Conservation (phyloP, 2,113 vertebrate genomes). For the Hipposideros armiger region DNA sequence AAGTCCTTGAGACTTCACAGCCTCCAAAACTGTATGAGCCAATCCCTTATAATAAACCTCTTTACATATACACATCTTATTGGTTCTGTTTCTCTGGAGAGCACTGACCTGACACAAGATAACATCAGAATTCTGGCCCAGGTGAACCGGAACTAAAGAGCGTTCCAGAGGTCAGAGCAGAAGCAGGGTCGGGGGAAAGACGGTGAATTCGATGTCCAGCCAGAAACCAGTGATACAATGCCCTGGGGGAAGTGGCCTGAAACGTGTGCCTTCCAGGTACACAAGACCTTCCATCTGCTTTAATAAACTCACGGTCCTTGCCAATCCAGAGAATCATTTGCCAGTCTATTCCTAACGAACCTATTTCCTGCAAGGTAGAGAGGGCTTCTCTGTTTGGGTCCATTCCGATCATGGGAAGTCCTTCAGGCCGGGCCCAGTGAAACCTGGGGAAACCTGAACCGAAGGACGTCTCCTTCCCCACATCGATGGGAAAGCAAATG, state of each 20-base stretch:
- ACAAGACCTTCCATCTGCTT: neutral
- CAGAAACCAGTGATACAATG: neutral
- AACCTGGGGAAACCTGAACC: neutral
- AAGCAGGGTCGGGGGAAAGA: neutral
- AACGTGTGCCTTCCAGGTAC: neutral
- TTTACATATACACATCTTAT: neutral
- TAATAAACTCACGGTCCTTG: too few relatives aligned
- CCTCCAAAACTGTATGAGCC: neutral
- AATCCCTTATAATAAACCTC: neutral
- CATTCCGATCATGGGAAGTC: neutral
- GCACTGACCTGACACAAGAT: neutral
- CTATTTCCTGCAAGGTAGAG: fast-evolving
- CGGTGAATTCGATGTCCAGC: neutral
- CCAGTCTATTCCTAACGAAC: neutral
- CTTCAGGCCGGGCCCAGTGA: neutral
- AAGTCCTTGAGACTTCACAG: neutral
- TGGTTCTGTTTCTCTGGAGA: neutral
- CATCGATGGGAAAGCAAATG: fast-evolving
- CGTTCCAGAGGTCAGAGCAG: neutral
- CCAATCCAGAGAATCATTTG: neutral
- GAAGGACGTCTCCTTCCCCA: neutral
- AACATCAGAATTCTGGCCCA: neutral
- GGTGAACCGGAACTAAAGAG: neutral
- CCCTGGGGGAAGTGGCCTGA: neutral
- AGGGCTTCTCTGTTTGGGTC: too few relatives aligned